Evolutionary conservation across 2,113 vertebrate genomes (phyloP), one percentile per base, ranked within the genome.

Genomic region (Excalfactoria chinensis): DNA sequence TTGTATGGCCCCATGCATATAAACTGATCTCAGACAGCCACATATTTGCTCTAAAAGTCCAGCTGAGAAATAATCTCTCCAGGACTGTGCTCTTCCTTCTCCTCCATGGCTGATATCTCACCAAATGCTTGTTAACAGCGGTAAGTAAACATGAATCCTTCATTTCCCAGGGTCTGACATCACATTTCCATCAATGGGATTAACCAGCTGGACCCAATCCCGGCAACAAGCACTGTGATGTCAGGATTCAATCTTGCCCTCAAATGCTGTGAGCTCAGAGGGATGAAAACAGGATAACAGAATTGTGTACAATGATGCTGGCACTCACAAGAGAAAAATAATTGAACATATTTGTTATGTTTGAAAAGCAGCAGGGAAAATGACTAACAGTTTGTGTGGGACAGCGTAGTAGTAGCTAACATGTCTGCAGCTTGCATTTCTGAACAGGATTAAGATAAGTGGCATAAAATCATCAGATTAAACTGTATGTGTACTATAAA

Each of bases 1-100:
- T 85, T 3, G 2, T 55, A 63, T 0, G 0, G 51, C 25, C 7
- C 22, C 1, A 0, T 41, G 46, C 51, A 16, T 48, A 35, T 48
- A 46, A 83, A 63, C 34, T 49, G 48, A 56, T 84, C 51, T 86
- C n/a, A 60, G 44, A 22, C 43, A 46, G 16, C 40, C 64, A 74
- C 18, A 40, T 3, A 21, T 21, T 41, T 28, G 12, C 30, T 78
- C 48, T 14, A 10, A 11, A 32, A 13, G 20, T 68, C 22, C 21
- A 41, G 43, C 6, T 72, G n/a, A 71, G 34, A 18, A 60, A 68
- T 53, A 90, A 72, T 32, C 26, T 32, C 13, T 64, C 5, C 6
- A 28, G 40, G 26, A 49, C 17, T 34, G n/a, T 81, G 14, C n/a
- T 88, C 26, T 88, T 83, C 30, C 34, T 22, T 6, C 72, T 7